Conservation (phyloP, 2,888 invertebrate species). For the Sepiola atlantica region DNA sequence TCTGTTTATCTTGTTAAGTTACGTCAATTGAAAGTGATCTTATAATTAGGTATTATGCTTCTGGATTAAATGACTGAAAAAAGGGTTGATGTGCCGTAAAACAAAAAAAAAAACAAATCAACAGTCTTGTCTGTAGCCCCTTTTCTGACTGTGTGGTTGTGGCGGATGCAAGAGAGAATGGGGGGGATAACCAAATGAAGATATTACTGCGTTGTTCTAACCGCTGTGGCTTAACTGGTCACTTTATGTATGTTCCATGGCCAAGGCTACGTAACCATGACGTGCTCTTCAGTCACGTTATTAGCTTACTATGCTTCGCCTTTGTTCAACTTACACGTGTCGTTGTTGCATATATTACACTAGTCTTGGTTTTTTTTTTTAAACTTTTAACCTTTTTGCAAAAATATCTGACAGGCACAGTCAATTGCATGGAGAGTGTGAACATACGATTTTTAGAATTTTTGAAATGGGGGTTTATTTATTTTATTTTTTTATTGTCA, state of each 20-base stretch:
- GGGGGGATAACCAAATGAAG: background rate
- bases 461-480: background rate
- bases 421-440: slow-evolving; percentile 1
- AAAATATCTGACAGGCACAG: background rate
- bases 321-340: background rate
- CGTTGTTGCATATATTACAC: background rate
- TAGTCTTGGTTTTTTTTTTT: background rate
- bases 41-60: background rate
- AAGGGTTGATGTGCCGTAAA: background rate
- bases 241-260: background rate
- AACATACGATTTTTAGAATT: background rate
- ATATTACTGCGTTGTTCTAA: background rate
- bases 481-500: background rate
- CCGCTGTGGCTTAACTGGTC: background rate
- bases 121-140: background rate
- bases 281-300: background rate
- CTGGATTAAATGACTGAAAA: background rate
- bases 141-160: background rate
- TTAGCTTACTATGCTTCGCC: background rate
- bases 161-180: background rate
- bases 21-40: too few relatives aligned
- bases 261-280: background rate
- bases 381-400: background rate
- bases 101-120: too few relatives aligned
- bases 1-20: too few relatives aligned